phyloP scores from a whole-genome alignment of 2,888 invertebrate species.

The Pollenia griseotomentosa region DNA sequence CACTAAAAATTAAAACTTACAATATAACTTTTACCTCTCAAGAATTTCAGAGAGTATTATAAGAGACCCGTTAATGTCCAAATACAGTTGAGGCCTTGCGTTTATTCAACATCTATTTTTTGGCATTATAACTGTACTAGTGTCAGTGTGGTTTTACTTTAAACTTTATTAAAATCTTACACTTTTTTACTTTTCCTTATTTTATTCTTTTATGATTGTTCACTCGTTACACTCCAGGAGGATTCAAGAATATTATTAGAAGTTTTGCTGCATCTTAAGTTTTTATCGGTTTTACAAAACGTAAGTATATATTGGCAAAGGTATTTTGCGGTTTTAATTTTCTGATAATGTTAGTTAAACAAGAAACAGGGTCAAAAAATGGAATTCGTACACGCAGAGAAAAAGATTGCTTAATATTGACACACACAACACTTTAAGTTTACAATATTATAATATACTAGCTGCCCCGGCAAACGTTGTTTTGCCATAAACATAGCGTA shows the following conservation, averaged over 20 bases:
- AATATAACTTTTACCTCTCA: no score
- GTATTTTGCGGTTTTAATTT: constrained; percentile 71
- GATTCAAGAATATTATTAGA: constrained; percentile 46
- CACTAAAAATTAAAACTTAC: no score
- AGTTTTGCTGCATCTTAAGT: constrained; percentile 57
- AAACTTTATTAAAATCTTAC: constrained; percentile 52
- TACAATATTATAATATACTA: no score
- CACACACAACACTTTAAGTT: no score
- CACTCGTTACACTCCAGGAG: constrained; percentile 12
- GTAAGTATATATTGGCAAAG: constrained; percentile 45
- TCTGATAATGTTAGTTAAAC: constrained; percentile 66
- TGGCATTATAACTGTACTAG: not conserved
- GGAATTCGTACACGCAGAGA: not conserved
- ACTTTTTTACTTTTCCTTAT: constrained; percentile 3
- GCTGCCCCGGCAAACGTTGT: no score
- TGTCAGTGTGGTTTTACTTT: constrained; percentile 38
- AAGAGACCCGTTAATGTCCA: no score
- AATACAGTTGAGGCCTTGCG: no score
- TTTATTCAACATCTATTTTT: no score
- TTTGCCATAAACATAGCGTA: no score
- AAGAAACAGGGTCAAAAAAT: constrained; percentile 47
- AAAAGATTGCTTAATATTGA: no score
- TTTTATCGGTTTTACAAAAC: constrained; percentile 37
- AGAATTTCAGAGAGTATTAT: no score
- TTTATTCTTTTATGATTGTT: constrained; percentile 9